Evolutionary conservation across 2,797 vertebrate species (phyloP).

Genomic region (Bradypus variegatus): DNA sequence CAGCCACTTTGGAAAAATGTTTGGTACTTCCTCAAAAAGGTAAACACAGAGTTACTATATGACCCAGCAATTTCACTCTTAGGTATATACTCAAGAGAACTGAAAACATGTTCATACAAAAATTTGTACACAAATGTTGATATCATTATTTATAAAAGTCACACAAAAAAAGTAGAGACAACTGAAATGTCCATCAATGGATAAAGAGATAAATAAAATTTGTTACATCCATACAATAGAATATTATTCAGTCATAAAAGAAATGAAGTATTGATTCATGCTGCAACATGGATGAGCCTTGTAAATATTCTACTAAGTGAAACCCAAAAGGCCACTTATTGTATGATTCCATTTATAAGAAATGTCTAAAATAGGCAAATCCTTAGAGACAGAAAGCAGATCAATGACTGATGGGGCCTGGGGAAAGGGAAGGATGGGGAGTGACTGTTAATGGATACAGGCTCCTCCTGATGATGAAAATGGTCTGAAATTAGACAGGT

Average conservation of each 20-base stretch:
- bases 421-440: neutral
- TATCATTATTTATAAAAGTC: neutral
- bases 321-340: no score
- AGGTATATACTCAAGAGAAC: no score
- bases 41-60: no score
- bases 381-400: slow-evolving; percentile 18
- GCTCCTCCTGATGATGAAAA: neutral
- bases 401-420: neutral
- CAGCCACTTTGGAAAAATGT: neutral
- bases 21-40: no score
- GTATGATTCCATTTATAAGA: no score
- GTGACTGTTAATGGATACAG: neutral
- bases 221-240: neutral
- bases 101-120: neutral
- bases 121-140: neutral
- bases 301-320: no score
- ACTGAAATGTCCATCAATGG: neutral
- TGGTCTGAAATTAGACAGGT: neutral
- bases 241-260: slow-evolving; percentile 12
- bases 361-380: neutral
- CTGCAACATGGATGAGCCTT: neutral
- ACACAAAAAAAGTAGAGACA: neutral
- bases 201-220: neutral
- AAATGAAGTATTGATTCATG: neutral
- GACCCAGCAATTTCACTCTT: no score